Evolutionary conservation across 64 coral and sea anemone genomes (phyloP), one percentile per base, ranked within the genome.

Genomic region (Pocillopora verrucosa): DNA sequence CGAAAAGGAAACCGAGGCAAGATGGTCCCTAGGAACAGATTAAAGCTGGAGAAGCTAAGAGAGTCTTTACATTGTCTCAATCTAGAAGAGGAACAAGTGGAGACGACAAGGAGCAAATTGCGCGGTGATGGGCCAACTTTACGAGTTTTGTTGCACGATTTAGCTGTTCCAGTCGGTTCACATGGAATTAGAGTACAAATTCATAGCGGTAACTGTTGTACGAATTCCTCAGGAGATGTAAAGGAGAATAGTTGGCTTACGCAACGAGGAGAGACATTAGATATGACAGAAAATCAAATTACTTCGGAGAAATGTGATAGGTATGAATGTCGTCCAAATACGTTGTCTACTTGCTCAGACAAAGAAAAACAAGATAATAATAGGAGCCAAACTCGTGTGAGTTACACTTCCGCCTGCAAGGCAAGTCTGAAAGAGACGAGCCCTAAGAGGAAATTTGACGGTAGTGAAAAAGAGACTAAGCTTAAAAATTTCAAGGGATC

Each of bases 61-160:
- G 82, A 85, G 64, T 85, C 63, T 72, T 72, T 85, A 24, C 69
- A 85, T 16, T 22, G 56, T 85, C 82, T 85, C 24, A 41, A 72
- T 37, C 13, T 85, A 37, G 82, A 72, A 1, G 82, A 85, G 16
- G 56, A 22, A 34, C 22, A 72, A 25, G 14, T 2, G 5, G 26
- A 20, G 38, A 9, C 16, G 10, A 65, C 19, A n/a, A 58, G 82
- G 35, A 70, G 38, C 19, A 72, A 85, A 20, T 24, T 57, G 0
- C 56, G 1, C 22, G 57, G 24, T 72, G 20, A 22, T 56, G 41
- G 7, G 24, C 11, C 34, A 85, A 57, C 11, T 1, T 56, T 65
- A 12, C 11, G 3, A 26, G 65, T 56, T 72, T 25, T 13, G 17
- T 72, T 85, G 62, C 37, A 67, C 65, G 65, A 85, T 65, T 30